A percentile compares a stretch with the other conserved stretches of the same genome.
phyloP scores from a whole-genome alignment of 2,888 invertebrate species.

The Odontocerum albicorne region DNA sequence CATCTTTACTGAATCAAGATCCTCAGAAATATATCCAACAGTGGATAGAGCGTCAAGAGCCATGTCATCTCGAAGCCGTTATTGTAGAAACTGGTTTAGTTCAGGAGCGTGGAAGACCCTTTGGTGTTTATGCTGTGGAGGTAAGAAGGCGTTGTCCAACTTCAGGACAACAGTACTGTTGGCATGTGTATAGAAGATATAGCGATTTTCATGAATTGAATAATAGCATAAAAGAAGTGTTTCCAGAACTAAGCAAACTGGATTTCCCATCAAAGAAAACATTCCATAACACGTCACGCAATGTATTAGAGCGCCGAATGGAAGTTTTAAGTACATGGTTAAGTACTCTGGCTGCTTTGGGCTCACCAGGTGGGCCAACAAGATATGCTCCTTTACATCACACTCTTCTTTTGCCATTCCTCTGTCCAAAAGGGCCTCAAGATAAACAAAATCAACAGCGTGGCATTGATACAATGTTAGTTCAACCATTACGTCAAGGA shows the following conservation, averaged over 20 bases:
- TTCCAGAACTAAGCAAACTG: slow-evolving; percentile 74
- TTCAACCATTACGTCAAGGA: slow-evolving; percentile 80
- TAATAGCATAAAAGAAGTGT: slow-evolving; percentile 80
- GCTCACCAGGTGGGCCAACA: slow-evolving; percentile 45
- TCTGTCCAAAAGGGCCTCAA: slow-evolving; percentile 43
- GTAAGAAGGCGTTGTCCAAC: slow-evolving; percentile 68
- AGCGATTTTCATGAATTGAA: slow-evolving; percentile 93
- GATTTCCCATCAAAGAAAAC: slow-evolving; percentile 92
- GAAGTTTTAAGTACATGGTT: slow-evolving; percentile 80
- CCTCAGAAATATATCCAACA: slow-evolving; percentile 24
- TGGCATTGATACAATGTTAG: slow-evolving; percentile 68
- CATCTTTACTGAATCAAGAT: slow-evolving; percentile 10
- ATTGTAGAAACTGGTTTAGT: slow-evolving; percentile 60
- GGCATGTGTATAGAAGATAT: slow-evolving; percentile 91
- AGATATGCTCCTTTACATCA: slow-evolving; percentile 50
- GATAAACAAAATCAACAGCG: slow-evolving; percentile 53
- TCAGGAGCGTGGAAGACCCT: slow-evolving; percentile 81
- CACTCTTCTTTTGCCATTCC: slow-evolving; percentile 51
- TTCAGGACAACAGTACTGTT: slow-evolving; percentile 71
- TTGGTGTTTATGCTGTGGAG: slow-evolving; percentile 85
- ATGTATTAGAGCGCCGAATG: slow-evolving; percentile 84
- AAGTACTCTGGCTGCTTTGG: slow-evolving; percentile 57
- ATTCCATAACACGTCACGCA: slow-evolving; percentile 87
- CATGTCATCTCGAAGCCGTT: slow-evolving; percentile 29
- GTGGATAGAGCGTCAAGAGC: slow-evolving; percentile 23